phyloP scores from a whole-genome alignment of 2,113 vertebrate genomes.

The Tretioscincus oriximinensis region DNA sequence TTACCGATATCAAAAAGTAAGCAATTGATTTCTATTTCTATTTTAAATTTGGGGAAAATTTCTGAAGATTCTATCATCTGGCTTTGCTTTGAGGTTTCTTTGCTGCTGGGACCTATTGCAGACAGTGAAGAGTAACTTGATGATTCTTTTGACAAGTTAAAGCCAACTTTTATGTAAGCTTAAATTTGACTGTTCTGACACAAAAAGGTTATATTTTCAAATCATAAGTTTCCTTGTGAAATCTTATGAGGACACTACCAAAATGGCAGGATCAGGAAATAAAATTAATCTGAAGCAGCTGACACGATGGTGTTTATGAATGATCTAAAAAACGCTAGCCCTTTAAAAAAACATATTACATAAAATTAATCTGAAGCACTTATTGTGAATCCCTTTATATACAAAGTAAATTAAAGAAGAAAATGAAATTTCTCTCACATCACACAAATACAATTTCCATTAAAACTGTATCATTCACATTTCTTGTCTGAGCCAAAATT shows the following conservation, averaged over 20 bases:
- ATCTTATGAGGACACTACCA: constrained; percentile 1
- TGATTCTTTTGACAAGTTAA: constrained; percentile 4
- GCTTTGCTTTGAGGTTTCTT: not conserved
- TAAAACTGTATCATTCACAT: not conserved
- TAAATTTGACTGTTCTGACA: not conserved
- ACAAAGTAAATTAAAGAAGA: not conserved
- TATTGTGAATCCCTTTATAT: not conserved
- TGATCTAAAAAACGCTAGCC: no score
- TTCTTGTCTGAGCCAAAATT: constrained; percentile 32
- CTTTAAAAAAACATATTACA: no score
- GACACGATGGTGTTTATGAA: no score
- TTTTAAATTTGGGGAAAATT: constrained; percentile 11
- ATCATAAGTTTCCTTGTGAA: not conserved
- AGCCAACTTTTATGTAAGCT: not conserved
- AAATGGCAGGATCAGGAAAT: not conserved
- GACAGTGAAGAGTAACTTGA: not conserved
- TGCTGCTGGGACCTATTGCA: not conserved
- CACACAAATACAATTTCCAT: not conserved
- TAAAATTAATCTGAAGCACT: not conserved
- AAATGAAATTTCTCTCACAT: not conserved
- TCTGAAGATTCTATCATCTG: not conserved
- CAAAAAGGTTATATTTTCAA: not conserved
- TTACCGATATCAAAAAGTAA: not conserved
- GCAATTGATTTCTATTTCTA: not conserved
- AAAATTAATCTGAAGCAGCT: constrained; percentile 1